Conservation (phyloP, 2,797 vertebrate species). For the Staurois parvus region DNA sequence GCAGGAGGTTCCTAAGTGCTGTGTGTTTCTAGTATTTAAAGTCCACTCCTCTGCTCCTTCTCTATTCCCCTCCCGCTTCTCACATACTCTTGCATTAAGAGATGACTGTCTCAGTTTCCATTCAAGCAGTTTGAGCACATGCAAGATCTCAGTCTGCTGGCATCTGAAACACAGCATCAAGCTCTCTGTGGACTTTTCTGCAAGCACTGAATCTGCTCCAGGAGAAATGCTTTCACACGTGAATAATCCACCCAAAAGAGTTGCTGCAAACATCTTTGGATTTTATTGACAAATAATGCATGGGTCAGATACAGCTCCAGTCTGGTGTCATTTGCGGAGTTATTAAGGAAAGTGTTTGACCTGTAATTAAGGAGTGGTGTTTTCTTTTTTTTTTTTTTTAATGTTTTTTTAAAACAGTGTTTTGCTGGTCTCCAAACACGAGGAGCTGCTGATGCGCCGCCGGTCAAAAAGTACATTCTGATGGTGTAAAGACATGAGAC, state of each 20-base stretch:
- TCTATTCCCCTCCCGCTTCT: slow-evolving; percentile 41
- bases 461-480: slow-evolving; percentile 48
- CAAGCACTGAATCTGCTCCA: slow-evolving; percentile 42
- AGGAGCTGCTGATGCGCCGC: slow-evolving; percentile 35
- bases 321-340: slow-evolving; percentile 50
- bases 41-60: slow-evolving; percentile 56
- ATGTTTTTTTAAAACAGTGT: neutral
- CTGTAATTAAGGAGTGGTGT: neutral
- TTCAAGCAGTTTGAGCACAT: slow-evolving; percentile 58
- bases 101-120: slow-evolving; percentile 62
- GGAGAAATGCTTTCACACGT: slow-evolving; percentile 29
- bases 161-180: slow-evolving; percentile 45
- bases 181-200: slow-evolving; percentile 58
- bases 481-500: slow-evolving; percentile 76
- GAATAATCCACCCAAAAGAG: slow-evolving; percentile 46
- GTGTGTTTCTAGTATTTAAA: slow-evolving; percentile 46
- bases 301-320: slow-evolving; percentile 42
- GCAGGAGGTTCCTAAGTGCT: slow-evolving; percentile 53
- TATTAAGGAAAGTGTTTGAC: slow-evolving; percentile 23
- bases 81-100: slow-evolving; percentile 61
- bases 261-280: slow-evolving; percentile 24
- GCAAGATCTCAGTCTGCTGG: slow-evolving; percentile 51
- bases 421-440: neutral
- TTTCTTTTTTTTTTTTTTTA: slow-evolving; percentile 14
- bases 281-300: slow-evolving; percentile 47